Evolutionary conservation across 2,888 invertebrate genomes (phyloP).

Genomic region (Ptilodon capucinus): DNA sequence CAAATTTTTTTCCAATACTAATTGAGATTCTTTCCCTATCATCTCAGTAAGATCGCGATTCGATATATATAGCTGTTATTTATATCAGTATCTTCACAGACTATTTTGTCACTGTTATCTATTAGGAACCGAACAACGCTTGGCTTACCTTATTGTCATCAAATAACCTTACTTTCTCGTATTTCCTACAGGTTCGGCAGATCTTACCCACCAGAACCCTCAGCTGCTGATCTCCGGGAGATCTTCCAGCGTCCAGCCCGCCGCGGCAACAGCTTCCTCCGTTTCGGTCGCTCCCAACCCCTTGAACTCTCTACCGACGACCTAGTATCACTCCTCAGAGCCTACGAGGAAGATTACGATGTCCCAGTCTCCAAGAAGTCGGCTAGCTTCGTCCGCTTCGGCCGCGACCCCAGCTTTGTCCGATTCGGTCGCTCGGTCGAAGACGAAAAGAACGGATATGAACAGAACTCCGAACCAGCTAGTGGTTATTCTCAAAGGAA

Average conservation of each 20-base stretch:
- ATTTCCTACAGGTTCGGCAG: constrained; percentile 62
- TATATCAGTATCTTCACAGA: too few species aligned
- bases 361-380: constrained; percentile 55
- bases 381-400: constrained; percentile 65
- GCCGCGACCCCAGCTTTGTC: constrained; percentile 73
- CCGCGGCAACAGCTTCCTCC: constrained; percentile 68
- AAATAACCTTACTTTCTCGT: neutral
- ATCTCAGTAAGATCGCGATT: too few species aligned
- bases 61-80: too few species aligned
- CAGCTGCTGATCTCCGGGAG: constrained; percentile 68
- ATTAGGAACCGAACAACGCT: neutral
- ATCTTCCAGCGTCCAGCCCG: constrained; percentile 56
- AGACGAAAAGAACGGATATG: constrained; percentile 50
- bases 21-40: too few species aligned
- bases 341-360: constrained; percentile 69
- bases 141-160: neutral
- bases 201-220: constrained; percentile 67
- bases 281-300: constrained; percentile 70
- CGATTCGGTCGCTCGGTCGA: constrained; percentile 70
- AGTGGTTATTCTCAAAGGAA: constrained; percentile 66
- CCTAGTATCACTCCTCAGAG: constrained; percentile 58
- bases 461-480: constrained; percentile 50
- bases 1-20: too few species aligned
- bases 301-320: constrained; percentile 63
- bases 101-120: too few species aligned